These are phyloP conservation scores for Anas bernieri DNA, from an alignment of 2,797 vertebrate species.

Conservation along the genomic window DNA sequence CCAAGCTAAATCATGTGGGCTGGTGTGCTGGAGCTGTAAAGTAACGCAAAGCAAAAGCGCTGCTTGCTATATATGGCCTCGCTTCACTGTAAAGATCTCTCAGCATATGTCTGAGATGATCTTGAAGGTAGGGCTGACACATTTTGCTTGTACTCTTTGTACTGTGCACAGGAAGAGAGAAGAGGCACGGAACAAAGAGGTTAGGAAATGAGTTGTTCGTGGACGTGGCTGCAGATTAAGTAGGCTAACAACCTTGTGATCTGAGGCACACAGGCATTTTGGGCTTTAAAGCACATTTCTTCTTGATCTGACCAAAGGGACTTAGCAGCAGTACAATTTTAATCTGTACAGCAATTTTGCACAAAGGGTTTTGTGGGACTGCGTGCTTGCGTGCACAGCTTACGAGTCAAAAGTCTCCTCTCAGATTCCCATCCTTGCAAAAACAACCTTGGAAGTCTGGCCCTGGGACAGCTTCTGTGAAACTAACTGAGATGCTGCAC, in stretches of 20 bases:
- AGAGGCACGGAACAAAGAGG: not conserved
- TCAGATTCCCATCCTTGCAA: not conserved
- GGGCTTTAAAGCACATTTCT: not conserved
- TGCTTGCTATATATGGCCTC: slow-evolving; percentile 4
- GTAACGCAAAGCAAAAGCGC: not conserved
- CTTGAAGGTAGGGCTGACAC: slow-evolving; percentile 4
- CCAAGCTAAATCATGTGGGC: not conserved
- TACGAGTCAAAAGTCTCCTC: not conserved
- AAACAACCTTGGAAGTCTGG: not conserved
- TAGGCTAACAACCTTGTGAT: not conserved
- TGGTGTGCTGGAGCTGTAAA: not conserved
- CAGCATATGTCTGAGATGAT: slow-evolving; percentile 22
- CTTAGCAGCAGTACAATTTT: not conserved
- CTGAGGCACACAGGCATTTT: not conserved
- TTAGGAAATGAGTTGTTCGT: not conserved
- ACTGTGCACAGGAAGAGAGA: not conserved
- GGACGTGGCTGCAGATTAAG: not conserved
- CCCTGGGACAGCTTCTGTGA: not conserved
- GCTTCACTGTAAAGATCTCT: slow-evolving; percentile 25
- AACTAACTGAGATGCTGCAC: not conserved
- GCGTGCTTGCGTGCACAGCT: not conserved
- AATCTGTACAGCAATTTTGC: not conserved
- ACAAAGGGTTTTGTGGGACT: fast-evolving
- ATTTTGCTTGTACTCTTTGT: slow-evolving; percentile 35
- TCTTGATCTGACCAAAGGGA: not conserved